Conservation (phyloP, 2,113 vertebrate genomes). For the Zosterops pallidus region DNA sequence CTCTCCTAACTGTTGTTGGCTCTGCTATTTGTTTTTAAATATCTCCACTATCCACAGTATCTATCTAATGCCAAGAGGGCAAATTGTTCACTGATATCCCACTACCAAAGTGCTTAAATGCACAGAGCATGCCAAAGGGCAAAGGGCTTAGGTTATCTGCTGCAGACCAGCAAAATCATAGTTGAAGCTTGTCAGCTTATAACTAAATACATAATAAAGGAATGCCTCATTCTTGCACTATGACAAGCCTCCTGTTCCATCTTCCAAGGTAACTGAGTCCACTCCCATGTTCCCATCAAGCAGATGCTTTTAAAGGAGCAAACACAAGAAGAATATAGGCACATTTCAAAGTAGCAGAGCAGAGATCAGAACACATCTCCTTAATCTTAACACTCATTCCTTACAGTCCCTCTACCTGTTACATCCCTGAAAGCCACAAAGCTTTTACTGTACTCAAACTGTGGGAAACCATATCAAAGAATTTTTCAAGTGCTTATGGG, state of each 20-base stretch:
- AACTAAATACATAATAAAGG: neutral
- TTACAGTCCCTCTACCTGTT: neutral
- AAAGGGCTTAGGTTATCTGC: neutral
- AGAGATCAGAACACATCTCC: neutral
- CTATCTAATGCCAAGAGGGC: neutral
- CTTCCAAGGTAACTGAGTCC: neutral
- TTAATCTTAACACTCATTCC: neutral
- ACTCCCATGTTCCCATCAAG: neutral
- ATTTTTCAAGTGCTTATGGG: neutral
- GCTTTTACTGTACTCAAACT: neutral
- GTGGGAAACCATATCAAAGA: neutral
- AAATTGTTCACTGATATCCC: neutral
- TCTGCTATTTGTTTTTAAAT: neutral
- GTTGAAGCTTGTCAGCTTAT: neutral
- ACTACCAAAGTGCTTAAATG: neutral
- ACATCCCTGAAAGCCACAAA: neutral
- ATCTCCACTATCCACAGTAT: neutral
- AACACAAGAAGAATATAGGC: neutral
- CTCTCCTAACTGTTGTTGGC: neutral
- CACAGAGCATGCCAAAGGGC: neutral
- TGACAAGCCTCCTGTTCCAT: neutral
- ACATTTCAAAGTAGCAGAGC: neutral
- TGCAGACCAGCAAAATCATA: neutral
- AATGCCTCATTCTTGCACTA: neutral
- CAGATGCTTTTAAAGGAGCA: neutral